Evolutionary conservation across 2,888 invertebrate species (phyloP), one percentile per base, ranked within the genome.

Genomic region (Drosophila parthenogenetica): DNA sequence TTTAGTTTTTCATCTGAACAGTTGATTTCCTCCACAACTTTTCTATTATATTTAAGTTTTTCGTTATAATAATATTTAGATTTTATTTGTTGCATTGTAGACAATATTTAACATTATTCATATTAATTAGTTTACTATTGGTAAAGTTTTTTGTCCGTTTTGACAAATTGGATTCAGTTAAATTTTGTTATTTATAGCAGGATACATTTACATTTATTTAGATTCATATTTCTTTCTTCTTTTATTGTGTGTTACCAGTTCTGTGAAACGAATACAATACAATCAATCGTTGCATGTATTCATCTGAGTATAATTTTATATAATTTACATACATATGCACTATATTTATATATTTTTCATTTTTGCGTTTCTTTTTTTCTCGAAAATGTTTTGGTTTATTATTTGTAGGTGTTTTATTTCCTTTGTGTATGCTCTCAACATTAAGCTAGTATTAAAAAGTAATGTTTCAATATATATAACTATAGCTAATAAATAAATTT

Each of bases 361-460:
- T 73, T 46, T 65, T 71, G 10, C 2, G 10, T 11, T 35, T 35
- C 35, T 5, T 58, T 16, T 19, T 50, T 16, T 51, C 42, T 35
- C 32, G 14, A 11, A 16, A 60, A 32, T 60, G 61, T 61, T 70
- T 70, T 48, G 51, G 58, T 42, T 68, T 43, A 58, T 58, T 11
- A 42, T 49, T 40, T 55, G 29, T 60, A 62, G 58, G 64, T 68
- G 45, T 62, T 39, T 58, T 57, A 14, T 60, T 43, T 60, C 37
- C 11, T 17, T 73, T 22, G 45, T 73, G 70, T 62, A 60, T 70
- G 71, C 59, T 59, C 58, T 71, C 59, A 69, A 77, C 79, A 22
- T 77, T 79, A 81, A 69, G 77, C 86, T 86, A 88, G 76, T 87
- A 80, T 88, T 85, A 81, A 88, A 89, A 89, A 89, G 79, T 89